Conservation (phyloP, 30 jellyfish, hydroid and myxozoan species). For the Rhopilema esculentum region DNA sequence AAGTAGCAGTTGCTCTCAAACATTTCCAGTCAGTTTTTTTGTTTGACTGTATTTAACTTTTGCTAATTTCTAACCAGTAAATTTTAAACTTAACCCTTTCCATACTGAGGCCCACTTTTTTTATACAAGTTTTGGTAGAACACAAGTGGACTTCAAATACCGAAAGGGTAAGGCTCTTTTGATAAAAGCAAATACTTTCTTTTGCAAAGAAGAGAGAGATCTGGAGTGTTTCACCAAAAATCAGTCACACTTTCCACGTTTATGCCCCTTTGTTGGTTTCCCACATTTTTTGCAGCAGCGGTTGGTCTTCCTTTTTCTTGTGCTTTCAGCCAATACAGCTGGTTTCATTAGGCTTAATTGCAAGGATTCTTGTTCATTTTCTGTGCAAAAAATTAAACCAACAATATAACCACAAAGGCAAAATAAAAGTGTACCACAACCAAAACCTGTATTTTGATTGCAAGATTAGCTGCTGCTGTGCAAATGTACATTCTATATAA, state of each 20-base stretch:
- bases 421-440: background rate
- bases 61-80: background rate
- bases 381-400: slow-evolving; percentile 8
- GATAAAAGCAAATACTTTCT: background rate
- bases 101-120: background rate
- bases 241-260: slow-evolving; percentile 29
- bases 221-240: slow-evolving; percentile 8
- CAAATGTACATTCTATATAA: background rate
- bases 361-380: slow-evolving; percentile 7
- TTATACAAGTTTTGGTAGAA: background rate
- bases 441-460: background rate
- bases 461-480: background rate
- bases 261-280: slow-evolving; percentile 19
- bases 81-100: background rate
- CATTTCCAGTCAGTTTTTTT: background rate
- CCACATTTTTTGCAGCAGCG: slow-evolving; percentile 21
- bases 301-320: slow-evolving; percentile 8
- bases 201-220: background rate
- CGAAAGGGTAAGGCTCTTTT: background rate
- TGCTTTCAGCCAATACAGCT: slow-evolving; percentile 5
- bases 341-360: slow-evolving; percentile 6
- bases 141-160: background rate
- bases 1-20: slow-evolving; percentile 19
- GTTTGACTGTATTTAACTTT: slow-evolving; percentile 1
- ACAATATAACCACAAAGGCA: background rate